Evolutionary conservation across 2,888 invertebrate genomes (phyloP), one percentile per base, ranked within the genome.

Genomic region (Cantharis nigra): DNA sequence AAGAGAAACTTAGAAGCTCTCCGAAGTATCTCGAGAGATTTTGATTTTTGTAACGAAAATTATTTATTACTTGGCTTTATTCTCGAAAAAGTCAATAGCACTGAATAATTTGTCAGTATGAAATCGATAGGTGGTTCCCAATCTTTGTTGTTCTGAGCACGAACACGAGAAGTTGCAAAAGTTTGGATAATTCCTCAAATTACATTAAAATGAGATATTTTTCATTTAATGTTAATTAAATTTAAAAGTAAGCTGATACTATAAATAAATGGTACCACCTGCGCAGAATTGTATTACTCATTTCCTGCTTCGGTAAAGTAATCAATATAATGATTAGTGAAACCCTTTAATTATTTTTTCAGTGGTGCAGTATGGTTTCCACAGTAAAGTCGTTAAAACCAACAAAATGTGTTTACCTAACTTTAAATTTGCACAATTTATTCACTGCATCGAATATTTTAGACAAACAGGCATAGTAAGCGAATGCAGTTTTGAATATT

Each of bases 291-390:
- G 62, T 23, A 63, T 78, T 78, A 75, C 77, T 30, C 63, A 30
- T 70, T 78, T 78, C 78, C 78, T 71, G 78, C 63, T 49, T 69
- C 64, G 26, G 62, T 49, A 64, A 64, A 11, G 28, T 65, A 75
- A 78, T 78, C 78, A 72, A 75, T 75, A 77, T 78, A 78, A 78
- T 70, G 74, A 78, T 78, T 78, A 75, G 16, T 16, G 78, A 78
- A 78, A 64, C 74, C 78, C 69, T 75, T 70, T n/a, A 49, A 74
- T 71, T 71, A 28, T 23, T 63, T 62, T 72, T 69, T 63, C 65
- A 23, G n/a, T 67, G 67, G 70, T 62, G 14, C 23, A 30, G 20
- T 72, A 74, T 16, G 49, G 75, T 71, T 74, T 75, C 78, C 14
- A 18, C 49, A 9, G 49, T 9, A 49, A 49, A 49, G 49, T 49